phyloP scores from a whole-genome alignment of 2,888 invertebrate species.

The Napeogenes sylphis region DNA sequence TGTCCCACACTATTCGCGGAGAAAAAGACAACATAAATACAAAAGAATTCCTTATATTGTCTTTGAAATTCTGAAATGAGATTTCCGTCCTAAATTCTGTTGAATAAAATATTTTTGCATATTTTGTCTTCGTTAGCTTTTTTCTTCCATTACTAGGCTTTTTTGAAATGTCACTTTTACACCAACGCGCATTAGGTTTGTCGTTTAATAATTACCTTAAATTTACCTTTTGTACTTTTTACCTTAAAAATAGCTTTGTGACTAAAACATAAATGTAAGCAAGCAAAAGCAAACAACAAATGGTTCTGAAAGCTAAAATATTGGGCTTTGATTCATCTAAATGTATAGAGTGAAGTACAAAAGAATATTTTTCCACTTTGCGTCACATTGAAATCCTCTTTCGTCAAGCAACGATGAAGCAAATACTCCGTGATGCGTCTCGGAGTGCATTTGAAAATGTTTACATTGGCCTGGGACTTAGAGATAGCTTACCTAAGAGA shows the following conservation, averaged over 20 bases:
- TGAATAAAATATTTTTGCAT: constrained; percentile 29
- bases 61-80: constrained; percentile 37
- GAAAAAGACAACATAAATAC: constrained; percentile 1
- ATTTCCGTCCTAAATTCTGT: constrained; percentile 23
- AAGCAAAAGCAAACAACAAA: too few species aligned
- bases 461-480: constrained; percentile 20
- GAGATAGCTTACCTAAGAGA: constrained; percentile 58
- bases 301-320: too few species aligned
- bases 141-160: constrained; percentile 24
- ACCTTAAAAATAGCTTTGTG: neutral
- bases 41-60: constrained; percentile 16
- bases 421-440: constrained; percentile 24
- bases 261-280: neutral
- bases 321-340: too few species aligned
- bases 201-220: constrained; percentile 19
- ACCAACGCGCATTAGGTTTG: constrained; percentile 6
- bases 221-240: constrained; percentile 6
- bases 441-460: constrained; percentile 24
- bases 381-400: constrained; percentile 25
- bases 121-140: constrained; percentile 31
- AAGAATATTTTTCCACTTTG: constrained; percentile 18
- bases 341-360: too few species aligned
- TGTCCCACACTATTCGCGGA: neutral
- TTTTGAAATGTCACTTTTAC: constrained; percentile 23
- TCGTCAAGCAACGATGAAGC: constrained; percentile 22